Percentiles rank a stretch among this genome's conserved stretches.
Evolutionary conservation across 2,797 vertebrate genomes (phyloP).

Genomic region (Gallinago solitaria): DNA sequence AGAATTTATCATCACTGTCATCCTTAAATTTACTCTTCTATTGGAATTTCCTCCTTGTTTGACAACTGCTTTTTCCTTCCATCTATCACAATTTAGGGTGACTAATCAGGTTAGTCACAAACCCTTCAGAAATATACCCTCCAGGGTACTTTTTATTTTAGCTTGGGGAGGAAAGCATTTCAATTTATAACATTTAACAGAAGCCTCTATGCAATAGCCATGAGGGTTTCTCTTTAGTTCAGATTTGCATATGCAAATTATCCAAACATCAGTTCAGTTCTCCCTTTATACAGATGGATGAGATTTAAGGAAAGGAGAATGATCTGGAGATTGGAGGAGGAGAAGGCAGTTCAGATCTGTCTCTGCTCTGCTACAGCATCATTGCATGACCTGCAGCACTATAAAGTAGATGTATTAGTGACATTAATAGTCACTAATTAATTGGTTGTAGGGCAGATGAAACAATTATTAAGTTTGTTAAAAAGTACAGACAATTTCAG

Average conservation of each 20-base stretch:
- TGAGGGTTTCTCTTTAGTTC: slow-evolving; percentile 11
- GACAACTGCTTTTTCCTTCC: slow-evolving; percentile 63
- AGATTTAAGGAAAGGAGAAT: slow-evolving; percentile 2
- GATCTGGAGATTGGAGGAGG: neutral
- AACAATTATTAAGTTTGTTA: neutral
- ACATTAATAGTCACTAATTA: neutral
- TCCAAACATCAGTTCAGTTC: neutral
- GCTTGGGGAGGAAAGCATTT: slow-evolving; percentile 47
- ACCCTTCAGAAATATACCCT: slow-evolving; percentile 50
- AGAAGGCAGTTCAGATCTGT: neutral
- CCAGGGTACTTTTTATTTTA: slow-evolving; percentile 42
- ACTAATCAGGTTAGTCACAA: slow-evolving; percentile 67
- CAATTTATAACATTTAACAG: slow-evolving; percentile 37
- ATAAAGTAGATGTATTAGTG: neutral
- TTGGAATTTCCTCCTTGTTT: slow-evolving; percentile 66
- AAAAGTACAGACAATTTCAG: neutral
- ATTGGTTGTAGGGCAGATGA: neutral
- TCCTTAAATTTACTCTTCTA: slow-evolving; percentile 61
- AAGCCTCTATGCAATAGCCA: neutral
- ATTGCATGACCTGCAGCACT: neutral
- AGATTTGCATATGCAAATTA: slow-evolving; percentile 47
- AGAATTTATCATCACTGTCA: slow-evolving; percentile 62
- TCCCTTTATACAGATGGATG: neutral
- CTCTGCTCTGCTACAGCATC: neutral
- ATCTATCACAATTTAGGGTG: slow-evolving; percentile 67